A percentile compares a stretch with the other conserved stretches of the same genome.
These are phyloP conservation scores for Sericinus montela DNA, from an alignment of 2,888 invertebrate genomes.

Conservation along the genomic window DNA sequence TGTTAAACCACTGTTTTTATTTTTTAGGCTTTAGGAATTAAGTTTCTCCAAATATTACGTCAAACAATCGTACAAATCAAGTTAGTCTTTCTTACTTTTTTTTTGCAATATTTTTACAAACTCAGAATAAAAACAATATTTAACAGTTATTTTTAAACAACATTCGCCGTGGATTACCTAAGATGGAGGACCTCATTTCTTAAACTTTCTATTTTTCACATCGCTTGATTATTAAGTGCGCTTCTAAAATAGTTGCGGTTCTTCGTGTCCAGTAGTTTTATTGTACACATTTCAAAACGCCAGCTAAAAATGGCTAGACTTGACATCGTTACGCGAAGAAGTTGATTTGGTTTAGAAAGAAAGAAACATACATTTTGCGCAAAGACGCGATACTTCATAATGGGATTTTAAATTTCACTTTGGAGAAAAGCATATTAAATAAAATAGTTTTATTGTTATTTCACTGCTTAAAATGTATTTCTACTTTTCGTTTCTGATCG, in stretches of 20 bases:
- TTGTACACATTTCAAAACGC: not conserved
- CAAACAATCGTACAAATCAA: constrained; percentile 36
- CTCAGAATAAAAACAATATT: no score
- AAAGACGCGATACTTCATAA: no score
- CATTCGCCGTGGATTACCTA: not conserved
- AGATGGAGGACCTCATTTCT: not conserved
- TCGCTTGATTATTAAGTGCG: not conserved
- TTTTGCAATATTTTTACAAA: no score
- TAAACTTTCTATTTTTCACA: constrained; percentile 11
- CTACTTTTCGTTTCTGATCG: no score
- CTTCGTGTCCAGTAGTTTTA: not conserved
- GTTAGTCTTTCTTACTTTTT: constrained; percentile 21
- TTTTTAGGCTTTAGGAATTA: no score
- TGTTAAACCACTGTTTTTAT: no score
- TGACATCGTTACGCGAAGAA: not conserved
- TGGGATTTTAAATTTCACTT: no score
- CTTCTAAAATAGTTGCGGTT: not conserved
- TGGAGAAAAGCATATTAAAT: no score
- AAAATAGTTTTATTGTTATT: no score
- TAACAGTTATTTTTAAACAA: no score
- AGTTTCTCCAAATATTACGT: constrained; percentile 30
- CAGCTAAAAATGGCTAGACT: not conserved
- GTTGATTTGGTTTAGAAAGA: not conserved
- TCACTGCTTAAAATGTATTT: no score
- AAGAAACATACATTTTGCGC: no score